These are phyloP conservation scores for Dexiosoma caninum DNA, from an alignment of 2,888 invertebrate species.

Conservation along the genomic window DNA sequence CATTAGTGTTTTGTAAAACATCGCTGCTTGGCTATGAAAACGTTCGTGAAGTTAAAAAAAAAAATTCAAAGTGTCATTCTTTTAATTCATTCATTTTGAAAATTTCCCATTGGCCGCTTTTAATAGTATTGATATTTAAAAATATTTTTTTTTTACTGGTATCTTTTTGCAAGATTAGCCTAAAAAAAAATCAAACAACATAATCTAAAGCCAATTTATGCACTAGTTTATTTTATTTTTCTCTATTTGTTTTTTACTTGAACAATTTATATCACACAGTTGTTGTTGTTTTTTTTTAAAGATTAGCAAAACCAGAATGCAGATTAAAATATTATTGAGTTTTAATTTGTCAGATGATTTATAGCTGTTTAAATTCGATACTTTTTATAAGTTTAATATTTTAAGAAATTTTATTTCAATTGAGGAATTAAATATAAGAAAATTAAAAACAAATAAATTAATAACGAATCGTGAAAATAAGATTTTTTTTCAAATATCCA, in stretches of 20 bases:
- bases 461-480: too few relatives aligned
- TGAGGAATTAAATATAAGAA: too few relatives aligned
- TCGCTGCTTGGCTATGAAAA: too few relatives aligned
- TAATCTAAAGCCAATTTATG: constrained; percentile 13
- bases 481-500: too few relatives aligned
- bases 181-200: not conserved
- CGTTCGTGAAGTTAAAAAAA: too few relatives aligned
- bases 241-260: too few relatives aligned
- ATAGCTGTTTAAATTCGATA: not conserved
- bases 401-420: not conserved
- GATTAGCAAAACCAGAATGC: not conserved
- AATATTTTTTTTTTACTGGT: not conserved
- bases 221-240: not conserved
- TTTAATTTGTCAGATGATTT: constrained; percentile 6
- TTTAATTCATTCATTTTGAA: not conserved
- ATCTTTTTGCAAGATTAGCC: constrained; percentile 1
- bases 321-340: constrained; percentile 14
- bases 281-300: too few relatives aligned
- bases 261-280: too few relatives aligned
- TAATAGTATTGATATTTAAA: not conserved
- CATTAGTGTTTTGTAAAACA: too few relatives aligned
- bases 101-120: not conserved
- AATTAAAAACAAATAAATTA: too few relatives aligned
- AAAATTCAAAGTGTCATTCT: too few relatives aligned
- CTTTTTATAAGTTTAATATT: not conserved